Conservation (phyloP, 2,888 invertebrate genomes). For the Dynastes tityus region DNA sequence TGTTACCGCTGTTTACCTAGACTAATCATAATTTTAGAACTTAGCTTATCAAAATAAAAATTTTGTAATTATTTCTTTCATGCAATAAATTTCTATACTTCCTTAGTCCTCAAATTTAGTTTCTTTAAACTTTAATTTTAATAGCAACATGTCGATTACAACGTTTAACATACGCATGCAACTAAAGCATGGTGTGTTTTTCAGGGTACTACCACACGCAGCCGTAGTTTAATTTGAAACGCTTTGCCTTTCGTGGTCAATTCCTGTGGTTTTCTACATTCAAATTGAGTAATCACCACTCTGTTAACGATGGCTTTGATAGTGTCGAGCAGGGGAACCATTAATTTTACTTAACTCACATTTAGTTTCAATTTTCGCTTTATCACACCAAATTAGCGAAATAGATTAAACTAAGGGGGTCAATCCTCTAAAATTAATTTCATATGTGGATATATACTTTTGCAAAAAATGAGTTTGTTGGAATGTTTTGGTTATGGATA, state of each 20-base stretch:
- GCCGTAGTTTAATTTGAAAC: neutral
- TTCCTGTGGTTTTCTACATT: constrained; percentile 22
- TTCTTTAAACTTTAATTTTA: too few relatives aligned
- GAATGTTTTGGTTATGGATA: too few relatives aligned
- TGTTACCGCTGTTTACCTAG: too few relatives aligned
- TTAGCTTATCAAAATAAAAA: too few relatives aligned
- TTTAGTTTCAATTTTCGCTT: neutral
- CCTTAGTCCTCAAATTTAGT: too few relatives aligned
- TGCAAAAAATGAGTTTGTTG: too few relatives aligned
- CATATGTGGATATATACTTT: too few relatives aligned
- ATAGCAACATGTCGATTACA: neutral
- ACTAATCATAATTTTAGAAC: too few relatives aligned
- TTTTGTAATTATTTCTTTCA: too few relatives aligned
- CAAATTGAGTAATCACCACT: constrained; percentile 20
- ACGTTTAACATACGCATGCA: neutral
- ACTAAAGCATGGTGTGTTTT: neutral
- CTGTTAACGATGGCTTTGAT: constrained; percentile 5
- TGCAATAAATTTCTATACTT: too few relatives aligned
- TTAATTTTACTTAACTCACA: constrained; percentile 8
- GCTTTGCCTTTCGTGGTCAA: constrained; percentile 26
- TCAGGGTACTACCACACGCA: neutral
- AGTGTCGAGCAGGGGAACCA: neutral
- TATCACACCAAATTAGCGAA: neutral
- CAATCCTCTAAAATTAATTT: too few relatives aligned
- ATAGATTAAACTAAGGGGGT: neutral